A percentile compares a stretch with the other conserved stretches of the same genome.
These are phyloP conservation scores for Nomada hirtipes DNA, from an alignment of 2,888 invertebrate genomes.

Conservation along the genomic window DNA sequence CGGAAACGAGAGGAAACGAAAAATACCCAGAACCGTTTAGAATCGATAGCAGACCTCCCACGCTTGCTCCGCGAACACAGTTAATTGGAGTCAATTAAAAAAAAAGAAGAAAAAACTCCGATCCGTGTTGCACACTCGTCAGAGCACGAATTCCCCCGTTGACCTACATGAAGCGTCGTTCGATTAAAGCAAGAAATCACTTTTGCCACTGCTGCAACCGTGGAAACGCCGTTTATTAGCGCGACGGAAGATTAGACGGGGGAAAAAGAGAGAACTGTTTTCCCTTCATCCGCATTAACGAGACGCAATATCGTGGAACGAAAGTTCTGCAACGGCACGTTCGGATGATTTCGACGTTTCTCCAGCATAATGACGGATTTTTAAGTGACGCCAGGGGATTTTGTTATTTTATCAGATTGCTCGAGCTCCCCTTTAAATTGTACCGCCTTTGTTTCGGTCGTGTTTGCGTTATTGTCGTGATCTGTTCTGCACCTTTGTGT, in stretches of 20 bases:
- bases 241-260: neutral
- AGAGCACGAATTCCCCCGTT: neutral
- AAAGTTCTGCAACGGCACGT: neutral
- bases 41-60: constrained; percentile 22
- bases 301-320: constrained; percentile 22
- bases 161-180: constrained; percentile 37
- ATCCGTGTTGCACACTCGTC: constrained; percentile 15
- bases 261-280: neutral
- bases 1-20: neutral
- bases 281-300: neutral
- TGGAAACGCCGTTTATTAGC: constrained; percentile 5
- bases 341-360: neutral
- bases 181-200: constrained; percentile 24
- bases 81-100: constrained; percentile 46
- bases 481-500: too few species aligned
- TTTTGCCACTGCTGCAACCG: neutral
- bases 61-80: neutral
- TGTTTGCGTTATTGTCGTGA: too few species aligned
- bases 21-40: constrained; percentile 13
- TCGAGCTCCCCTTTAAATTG: constrained; percentile 3
- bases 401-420: neutral
- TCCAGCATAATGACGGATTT: neutral
- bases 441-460: too few species aligned
- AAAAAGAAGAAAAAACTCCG: neutral
- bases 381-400: neutral